Evolutionary conservation across 92 coral and sea anemone genomes (phyloP), one percentile per base, ranked within the genome.

Genomic region (Phenganax stokvisi): DNA sequence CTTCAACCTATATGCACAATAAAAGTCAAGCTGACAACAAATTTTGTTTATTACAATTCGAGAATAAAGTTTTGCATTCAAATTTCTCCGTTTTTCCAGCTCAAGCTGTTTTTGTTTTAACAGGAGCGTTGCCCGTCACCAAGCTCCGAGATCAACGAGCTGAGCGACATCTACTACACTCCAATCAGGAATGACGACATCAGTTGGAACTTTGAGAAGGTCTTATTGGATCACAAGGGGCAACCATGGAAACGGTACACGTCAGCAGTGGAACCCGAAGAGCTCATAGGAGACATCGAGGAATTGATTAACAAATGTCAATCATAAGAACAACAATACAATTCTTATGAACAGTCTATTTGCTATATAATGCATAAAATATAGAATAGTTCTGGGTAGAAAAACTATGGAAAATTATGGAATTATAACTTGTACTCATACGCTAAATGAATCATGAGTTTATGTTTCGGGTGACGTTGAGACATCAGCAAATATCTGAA

Each of bases 191-290:
- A 86, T 84, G 79, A 89, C 75, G 98, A 93, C 85, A 89, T 93
- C 63, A 87, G 90, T 51, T 93, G 97, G 97, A 93, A 93, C 84
- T 93, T 93, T 65, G 97, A 93, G 86, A 93, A 93, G 86, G 71
- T 93, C 77, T 85, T 93, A 51, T 85, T 93, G 51, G 89, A 90
- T 76, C 94, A 91, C 78, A 87, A 84, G 11, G 98, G 98, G 0
- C 93, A 92, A 81, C 98, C 98, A 66, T 83, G 85, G 62, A 89
- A 90, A 17, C 88, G 98, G 20, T 92, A 89, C 78, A 82, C 93
- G 10, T 87, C 97, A 1, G 89, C 93, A 0, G 90, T 88, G 9
- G 93, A 89, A 44, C 98, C 98, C 15, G 89, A 88, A 85, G 97
- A 92, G 71, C 84, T 92, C 17, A 83, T 68, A 1, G 63, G 74